phyloP scores from a whole-genome alignment of 1,140 invertebrate species.

The Pseudomyrmex cubaensis region DNA sequence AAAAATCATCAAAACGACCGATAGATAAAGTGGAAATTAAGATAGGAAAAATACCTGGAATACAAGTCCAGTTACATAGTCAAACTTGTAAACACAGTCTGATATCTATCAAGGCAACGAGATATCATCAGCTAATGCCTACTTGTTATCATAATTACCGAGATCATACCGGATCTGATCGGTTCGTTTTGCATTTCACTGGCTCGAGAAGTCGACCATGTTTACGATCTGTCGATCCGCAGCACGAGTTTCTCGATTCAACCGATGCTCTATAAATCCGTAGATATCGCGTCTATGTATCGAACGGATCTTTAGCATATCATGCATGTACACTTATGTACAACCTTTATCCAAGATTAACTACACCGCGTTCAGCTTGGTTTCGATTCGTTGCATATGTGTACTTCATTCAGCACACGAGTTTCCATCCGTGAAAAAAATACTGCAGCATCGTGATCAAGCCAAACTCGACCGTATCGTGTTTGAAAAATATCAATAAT shows the following conservation, averaged over 20 bases:
- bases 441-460: neutral
- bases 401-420: constrained; percentile 13
- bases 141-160: constrained; percentile 8
- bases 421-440: neutral
- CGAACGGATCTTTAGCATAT: constrained; percentile 54
- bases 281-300: constrained; percentile 33
- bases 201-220: constrained; percentile 32
- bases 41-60: too few relatives aligned
- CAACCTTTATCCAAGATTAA: constrained; percentile 68
- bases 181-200: constrained; percentile 34
- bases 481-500: constrained; percentile 5
- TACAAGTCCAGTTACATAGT: neutral
- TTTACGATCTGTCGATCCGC: constrained; percentile 30
- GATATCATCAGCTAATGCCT: constrained; percentile 2
- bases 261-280: constrained; percentile 55
- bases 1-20: too few relatives aligned
- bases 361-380: constrained; percentile 38
- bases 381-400: constrained; percentile 26
- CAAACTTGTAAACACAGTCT: neutral
- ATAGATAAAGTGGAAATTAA: too few relatives aligned
- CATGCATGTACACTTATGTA: constrained; percentile 45
- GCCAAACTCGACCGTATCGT: neutral
- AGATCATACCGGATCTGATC: constrained; percentile 5
- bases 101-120: neutral
- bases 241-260: neutral